Percentiles rank a stretch among this genome's conserved stretches.
These are phyloP conservation scores for Xyrichtys novacula DNA, from an alignment of 2,797 vertebrate species.

Conservation along the genomic window DNA sequence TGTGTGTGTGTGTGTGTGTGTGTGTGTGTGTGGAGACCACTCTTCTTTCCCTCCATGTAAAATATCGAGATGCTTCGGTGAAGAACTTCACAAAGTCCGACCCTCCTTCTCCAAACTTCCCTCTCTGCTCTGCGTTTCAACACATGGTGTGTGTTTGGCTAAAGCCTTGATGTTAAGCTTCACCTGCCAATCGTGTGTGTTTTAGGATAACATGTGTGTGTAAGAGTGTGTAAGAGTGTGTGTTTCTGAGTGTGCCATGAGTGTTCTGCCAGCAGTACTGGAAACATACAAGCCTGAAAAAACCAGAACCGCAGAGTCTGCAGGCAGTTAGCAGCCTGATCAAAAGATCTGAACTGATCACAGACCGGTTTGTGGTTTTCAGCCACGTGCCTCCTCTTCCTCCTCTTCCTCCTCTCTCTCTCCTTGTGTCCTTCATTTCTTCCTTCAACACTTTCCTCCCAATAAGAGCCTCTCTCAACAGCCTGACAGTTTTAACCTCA, in stretches of 20 bases:
- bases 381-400: conserved; percentile 45
- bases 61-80: conserved; percentile 3
- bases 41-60: no score
- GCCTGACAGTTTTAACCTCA: background rate
- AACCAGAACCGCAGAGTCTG: conserved; percentile 20
- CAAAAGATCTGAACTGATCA: conserved; percentile 34
- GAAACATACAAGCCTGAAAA: background rate
- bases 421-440: background rate
- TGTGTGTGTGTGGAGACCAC: background rate
- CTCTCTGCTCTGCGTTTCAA: conserved; percentile 24
- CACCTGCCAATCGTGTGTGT: conserved; percentile 7
- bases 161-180: conserved; percentile 1
- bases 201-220: background rate
- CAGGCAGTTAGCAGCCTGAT: conserved; percentile 39
- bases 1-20: background rate
- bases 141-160: conserved; percentile 29
- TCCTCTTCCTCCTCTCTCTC: conserved; percentile 26
- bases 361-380: conserved; percentile 32
- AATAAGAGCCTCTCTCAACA: background rate
- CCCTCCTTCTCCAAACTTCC: background rate
- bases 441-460: background rate
- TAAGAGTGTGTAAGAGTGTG: no score
- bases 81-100: conserved; percentile 9
- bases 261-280: background rate
- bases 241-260: background rate